Percentiles rank a stretch among this genome's conserved stretches.
Evolutionary conservation across 2,113 vertebrate genomes (phyloP).

Genomic region (Micromys minutus): DNA sequence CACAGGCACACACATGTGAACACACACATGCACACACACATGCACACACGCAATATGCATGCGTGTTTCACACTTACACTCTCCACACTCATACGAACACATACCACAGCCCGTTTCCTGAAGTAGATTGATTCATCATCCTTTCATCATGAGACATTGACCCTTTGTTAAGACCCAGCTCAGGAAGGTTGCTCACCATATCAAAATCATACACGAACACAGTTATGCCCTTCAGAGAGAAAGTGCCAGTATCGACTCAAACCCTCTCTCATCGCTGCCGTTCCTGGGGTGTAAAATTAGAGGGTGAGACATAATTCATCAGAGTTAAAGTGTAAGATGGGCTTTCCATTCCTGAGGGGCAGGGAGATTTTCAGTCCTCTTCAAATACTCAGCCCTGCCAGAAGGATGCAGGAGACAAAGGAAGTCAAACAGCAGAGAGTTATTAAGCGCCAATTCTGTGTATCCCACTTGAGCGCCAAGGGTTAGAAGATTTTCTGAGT

Average conservation of each 20-base stretch:
- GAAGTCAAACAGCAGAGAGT: conserved; percentile 11
- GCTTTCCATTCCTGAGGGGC: conserved; percentile 56
- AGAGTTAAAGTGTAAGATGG: neutral
- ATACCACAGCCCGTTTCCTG: neutral
- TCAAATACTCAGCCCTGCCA: conserved; percentile 1
- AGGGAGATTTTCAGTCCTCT: conserved; percentile 12
- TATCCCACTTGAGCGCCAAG: neutral
- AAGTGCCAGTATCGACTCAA: neutral
- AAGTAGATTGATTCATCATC: neutral
- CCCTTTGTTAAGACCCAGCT: neutral
- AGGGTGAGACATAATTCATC: conserved; percentile 27
- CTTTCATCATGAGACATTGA: neutral
- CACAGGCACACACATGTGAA: neutral
- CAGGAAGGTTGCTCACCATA: neutral
- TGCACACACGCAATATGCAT: neutral
- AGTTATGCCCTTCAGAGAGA: neutral
- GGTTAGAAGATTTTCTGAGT: neutral
- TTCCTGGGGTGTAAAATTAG: neutral
- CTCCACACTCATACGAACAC: neutral
- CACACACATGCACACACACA: neutral
- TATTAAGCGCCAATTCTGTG: neutral
- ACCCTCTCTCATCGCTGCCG: neutral
- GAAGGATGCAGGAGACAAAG: neutral
- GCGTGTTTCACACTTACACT: neutral
- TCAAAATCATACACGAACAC: neutral